Evolutionary conservation across 2,797 vertebrate genomes (phyloP).

Genomic region (Hafferia zeledoni): DNA sequence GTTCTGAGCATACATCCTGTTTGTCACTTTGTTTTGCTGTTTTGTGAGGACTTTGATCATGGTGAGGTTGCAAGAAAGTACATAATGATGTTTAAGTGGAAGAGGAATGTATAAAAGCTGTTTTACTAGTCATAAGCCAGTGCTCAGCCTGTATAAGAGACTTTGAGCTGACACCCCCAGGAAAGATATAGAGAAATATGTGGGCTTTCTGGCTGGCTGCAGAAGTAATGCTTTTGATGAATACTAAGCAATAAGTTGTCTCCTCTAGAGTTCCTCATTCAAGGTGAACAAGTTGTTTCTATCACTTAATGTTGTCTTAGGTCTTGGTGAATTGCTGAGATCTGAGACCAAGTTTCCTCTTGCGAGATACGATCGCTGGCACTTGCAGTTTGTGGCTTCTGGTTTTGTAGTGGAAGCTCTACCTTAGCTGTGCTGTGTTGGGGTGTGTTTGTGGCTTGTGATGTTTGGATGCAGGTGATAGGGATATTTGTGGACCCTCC

Average conservation of each 20-base stretch:
- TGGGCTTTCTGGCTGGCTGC: background rate
- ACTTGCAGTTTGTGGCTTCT: background rate
- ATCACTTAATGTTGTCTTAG: background rate
- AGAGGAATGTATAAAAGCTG: slow-evolving; percentile 30
- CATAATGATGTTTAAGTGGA: slow-evolving; percentile 34
- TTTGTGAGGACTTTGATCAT: slow-evolving; percentile 26
- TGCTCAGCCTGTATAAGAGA: background rate
- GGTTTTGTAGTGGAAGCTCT: background rate
- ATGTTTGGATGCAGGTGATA: background rate
- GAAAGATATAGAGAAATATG: background rate
- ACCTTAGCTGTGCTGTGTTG: background rate
- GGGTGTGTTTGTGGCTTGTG: background rate
- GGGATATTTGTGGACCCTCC: background rate
- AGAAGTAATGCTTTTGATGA: background rate
- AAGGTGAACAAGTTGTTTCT: background rate
- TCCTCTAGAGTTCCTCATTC: background rate
- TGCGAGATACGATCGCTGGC: background rate
- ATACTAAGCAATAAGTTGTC: background rate
- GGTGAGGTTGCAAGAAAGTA: background rate
- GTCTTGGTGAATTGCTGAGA: background rate
- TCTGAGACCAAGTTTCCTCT: background rate
- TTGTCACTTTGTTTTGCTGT: slow-evolving; percentile 17
- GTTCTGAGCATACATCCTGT: slow-evolving; percentile 4
- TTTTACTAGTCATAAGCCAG: background rate
- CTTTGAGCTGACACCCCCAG: background rate